Evolutionary conservation across 2,113 vertebrate species (phyloP).

Genomic region (Arenaria interpres): DNA sequence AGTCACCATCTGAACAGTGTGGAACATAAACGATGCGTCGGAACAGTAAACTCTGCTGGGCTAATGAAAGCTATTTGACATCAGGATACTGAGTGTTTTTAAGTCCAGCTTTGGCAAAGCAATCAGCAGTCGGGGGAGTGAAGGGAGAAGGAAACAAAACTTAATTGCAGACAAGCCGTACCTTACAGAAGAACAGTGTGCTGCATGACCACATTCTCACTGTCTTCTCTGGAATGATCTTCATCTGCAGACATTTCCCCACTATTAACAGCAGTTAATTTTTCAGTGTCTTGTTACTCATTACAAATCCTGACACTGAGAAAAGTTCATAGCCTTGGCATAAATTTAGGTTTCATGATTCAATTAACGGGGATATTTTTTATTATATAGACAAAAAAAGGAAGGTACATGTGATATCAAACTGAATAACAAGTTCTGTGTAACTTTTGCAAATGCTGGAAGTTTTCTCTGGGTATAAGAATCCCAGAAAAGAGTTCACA

Average conservation of each 20-base stretch:
- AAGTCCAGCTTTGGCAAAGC: background rate
- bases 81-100: background rate
- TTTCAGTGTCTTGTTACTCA: background rate
- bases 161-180: constrained; percentile 3
- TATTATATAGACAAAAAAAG: background rate
- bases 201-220: background rate
- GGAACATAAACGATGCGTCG: constrained; percentile 28
- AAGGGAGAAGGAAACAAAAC: constrained; percentile 8
- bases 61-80: constrained; percentile 50
- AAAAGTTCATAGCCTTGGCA: background rate
- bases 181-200: background rate
- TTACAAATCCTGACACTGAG: background rate
- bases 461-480: background rate
- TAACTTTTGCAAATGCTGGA: background rate
- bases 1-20: background rate
- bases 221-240: background rate
- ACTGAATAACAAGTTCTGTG: background rate
- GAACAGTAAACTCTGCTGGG: constrained; percentile 1
- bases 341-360: background rate
- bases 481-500: background rate
- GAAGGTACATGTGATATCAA: background rate
- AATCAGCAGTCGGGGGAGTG: background rate
- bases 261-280: background rate
- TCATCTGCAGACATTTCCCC: background rate
- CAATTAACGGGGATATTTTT: background rate